A percentile compares a stretch with the other conserved stretches of the same genome.
These are phyloP conservation scores for Melanerpes aurifrons DNA, from an alignment of 2,113 vertebrate genomes.

Conservation along the genomic window DNA sequence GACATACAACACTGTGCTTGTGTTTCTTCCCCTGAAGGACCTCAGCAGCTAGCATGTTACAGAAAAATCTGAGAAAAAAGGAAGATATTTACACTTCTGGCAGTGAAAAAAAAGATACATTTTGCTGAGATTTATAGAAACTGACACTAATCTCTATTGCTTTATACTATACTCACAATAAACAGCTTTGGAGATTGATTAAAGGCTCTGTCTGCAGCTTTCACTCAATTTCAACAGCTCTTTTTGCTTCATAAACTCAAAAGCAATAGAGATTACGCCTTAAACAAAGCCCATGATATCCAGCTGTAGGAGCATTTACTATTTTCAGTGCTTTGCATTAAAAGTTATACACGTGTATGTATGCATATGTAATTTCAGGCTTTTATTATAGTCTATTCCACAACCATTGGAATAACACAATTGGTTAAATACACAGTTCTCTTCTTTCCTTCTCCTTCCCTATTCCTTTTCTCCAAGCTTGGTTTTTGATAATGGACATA, in stretches of 20 bases:
- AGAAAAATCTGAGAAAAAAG: slow-evolving; percentile 20
- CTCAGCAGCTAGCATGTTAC: background rate
- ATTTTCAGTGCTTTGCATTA: slow-evolving; percentile 22
- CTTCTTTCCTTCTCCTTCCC: background rate
- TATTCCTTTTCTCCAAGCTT: background rate
- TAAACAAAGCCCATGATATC: slow-evolving; percentile 49
- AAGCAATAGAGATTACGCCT: slow-evolving; percentile 61
- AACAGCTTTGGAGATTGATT: slow-evolving; percentile 68
- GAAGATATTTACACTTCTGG: slow-evolving; percentile 50
- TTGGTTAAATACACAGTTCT: background rate
- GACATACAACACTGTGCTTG: background rate
- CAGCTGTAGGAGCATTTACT: slow-evolving; percentile 21
- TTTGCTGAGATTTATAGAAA: slow-evolving; percentile 63
- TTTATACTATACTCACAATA: slow-evolving; percentile 47
- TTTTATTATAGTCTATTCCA: background rate
- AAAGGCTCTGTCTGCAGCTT: slow-evolving; percentile 55
- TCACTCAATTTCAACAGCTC: slow-evolving; percentile 64
- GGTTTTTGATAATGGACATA: background rate
- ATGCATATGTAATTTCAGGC: background rate
- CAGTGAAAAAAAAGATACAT: slow-evolving; percentile 42
- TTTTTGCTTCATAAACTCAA: slow-evolving; percentile 63
- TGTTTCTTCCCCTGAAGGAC: background rate
- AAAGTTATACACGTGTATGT: background rate
- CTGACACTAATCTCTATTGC: slow-evolving; percentile 55
- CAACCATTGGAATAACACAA: background rate